Base-by-base conservation (phyloP, 1,140 invertebrate genomes). In the Papilio xuthus region DNA sequence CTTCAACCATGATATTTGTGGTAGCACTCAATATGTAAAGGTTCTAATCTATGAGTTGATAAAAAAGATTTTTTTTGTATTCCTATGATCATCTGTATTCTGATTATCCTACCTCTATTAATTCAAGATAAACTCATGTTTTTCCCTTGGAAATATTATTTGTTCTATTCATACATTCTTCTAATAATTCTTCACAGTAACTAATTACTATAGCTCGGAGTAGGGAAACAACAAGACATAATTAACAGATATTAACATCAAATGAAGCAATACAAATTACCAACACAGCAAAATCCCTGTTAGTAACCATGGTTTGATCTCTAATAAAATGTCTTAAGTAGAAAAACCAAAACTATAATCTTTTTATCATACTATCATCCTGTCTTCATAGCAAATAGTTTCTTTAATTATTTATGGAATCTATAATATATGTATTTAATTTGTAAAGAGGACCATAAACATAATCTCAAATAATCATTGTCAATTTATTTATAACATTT, bases 191-290 rank as follows among this genome's bases (percentile, higher is more conserved):
- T 18, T 47, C 44, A 10, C 47, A 18, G 15, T 18, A 50, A n/a
- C n/a, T 50, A 50, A 50, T 50, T 50, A 50, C 47, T 50, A 50
- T n/a, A 18, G 18, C 13, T 0, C 2, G 1, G 47, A 18, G 18
- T n/a, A 50, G 47, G 47, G 18, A 50, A 50, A 50, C 18, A 50
- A 50, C 23, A 63, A 63, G 60, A 23, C 12, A 28, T 26, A 26
- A 63, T 60, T 23, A 60, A 60, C 56, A 60, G 56, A 60, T 12
- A 26, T 23, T 60, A 23, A 60, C 56, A 26, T 60, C n/a, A 60
- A 23, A 60, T 26, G 56, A 4, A 60, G 10, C 9, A 0, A 2
- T 10, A 10, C 12, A 12, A 60, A 60, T 23, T 60, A 23, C 20
- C 13, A 26, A 26, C 20, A 12, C 2, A 60, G 56, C 56, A 26